A percentile compares a stretch with the other conserved stretches of the same genome.
phyloP scores from a whole-genome alignment of 2,113 vertebrate genomes.

The Felis chaus region DNA sequence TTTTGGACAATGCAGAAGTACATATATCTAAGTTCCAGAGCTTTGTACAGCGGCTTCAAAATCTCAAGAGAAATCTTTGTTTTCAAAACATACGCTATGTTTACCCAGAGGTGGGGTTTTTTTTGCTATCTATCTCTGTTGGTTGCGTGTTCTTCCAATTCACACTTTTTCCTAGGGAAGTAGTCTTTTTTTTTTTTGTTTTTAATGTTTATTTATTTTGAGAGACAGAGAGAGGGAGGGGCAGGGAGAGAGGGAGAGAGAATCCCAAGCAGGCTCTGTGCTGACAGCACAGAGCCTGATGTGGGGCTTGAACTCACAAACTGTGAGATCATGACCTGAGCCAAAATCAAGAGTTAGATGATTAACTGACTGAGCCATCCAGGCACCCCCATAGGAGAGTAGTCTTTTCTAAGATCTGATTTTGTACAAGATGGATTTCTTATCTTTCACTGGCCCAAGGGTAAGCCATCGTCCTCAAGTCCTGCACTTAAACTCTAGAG shows the following conservation, averaged over 20 bases:
- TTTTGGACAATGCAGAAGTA: not conserved
- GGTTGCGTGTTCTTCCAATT: not conserved
- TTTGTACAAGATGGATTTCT: not conserved
- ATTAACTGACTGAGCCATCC: too few relatives aligned
- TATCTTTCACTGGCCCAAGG: not conserved
- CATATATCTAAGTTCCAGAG: not conserved
- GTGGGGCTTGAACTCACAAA: too few relatives aligned
- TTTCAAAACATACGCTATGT: not conserved
- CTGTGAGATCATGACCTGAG: too few relatives aligned
- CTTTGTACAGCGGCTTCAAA: not conserved
- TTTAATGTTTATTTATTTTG: too few relatives aligned
- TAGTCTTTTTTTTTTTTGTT: not conserved
- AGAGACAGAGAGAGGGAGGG: too few relatives aligned
- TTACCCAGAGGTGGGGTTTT: not conserved
- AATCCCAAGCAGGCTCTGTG: too few relatives aligned
- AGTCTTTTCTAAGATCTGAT: not conserved
- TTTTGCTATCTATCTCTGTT: not conserved
- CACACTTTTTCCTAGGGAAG: not conserved
- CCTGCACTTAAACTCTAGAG: not conserved
- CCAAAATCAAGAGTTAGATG: too few relatives aligned
- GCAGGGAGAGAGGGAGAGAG: too few relatives aligned
- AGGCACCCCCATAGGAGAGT: not conserved
- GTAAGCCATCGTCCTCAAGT: not conserved
- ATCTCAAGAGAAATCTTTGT: not conserved
- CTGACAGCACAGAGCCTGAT: too few relatives aligned